Percentiles rank a stretch among this genome's conserved stretches.
phyloP scores from a whole-genome alignment of 2,113 vertebrate genomes.

The Hemiscyllium ocellatum region DNA sequence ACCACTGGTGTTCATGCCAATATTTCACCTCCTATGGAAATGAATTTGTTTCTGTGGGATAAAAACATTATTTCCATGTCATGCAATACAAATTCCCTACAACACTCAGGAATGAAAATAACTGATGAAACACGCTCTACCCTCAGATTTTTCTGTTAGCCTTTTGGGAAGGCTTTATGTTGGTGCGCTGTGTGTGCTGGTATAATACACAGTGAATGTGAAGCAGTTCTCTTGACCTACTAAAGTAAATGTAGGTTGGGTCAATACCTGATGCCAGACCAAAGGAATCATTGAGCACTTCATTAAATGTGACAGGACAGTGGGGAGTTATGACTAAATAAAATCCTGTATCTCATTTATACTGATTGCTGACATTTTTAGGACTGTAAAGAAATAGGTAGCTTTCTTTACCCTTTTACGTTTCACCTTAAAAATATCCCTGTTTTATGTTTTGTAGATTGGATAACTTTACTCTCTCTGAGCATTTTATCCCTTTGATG shows the following conservation, averaged over 20 bases:
- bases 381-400: not conserved
- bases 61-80: not conserved
- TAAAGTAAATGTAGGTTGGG: constrained; percentile 20
- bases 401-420: not conserved
- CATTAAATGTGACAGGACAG: not conserved
- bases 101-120: constrained; percentile 15
- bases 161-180: not conserved
- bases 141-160: not conserved
- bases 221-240: not conserved
- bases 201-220: not conserved
- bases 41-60: constrained; percentile 32
- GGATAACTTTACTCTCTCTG: not conserved
- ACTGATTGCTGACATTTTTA: not conserved
- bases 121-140: not conserved
- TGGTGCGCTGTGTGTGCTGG: not conserved
- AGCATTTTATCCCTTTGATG: not conserved
- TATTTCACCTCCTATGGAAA: constrained; percentile 27
- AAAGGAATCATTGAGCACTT: not conserved
- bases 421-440: not conserved
- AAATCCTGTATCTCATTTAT: not conserved
- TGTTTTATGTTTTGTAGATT: not conserved
- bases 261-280: not conserved
- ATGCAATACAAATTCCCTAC: not conserved
- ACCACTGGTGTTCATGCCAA: constrained; percentile 1
- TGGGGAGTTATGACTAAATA: not conserved